Evolutionary conservation across 2,888 invertebrate species (phyloP).

Genomic region (Eretmocerus hayati): DNA sequence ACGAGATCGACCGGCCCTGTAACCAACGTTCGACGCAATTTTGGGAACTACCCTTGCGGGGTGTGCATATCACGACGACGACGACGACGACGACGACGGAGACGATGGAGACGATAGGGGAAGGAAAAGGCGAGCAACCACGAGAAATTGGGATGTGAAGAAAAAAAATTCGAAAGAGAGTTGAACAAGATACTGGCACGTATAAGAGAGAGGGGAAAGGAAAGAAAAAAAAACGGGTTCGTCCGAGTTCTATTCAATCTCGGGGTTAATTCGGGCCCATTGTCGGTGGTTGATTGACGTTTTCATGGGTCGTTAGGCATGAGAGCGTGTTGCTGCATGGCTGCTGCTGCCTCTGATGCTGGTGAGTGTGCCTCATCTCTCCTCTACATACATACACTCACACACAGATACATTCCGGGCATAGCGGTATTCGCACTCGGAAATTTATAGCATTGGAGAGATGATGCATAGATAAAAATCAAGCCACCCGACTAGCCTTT

Average conservation of each 20-base stretch:
- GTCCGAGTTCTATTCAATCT: conserved; percentile 22
- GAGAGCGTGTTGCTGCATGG: conserved; percentile 15
- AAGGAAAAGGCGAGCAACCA: too few relatives aligned
- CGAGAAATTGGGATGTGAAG: neutral
- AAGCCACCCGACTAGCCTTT: too few relatives aligned
- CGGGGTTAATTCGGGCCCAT: conserved; percentile 22
- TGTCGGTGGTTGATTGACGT: conserved; percentile 22
- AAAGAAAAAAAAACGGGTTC: conserved; percentile 15
- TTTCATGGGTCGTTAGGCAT: conserved; percentile 24
- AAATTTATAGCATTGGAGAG: neutral
- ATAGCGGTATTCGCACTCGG: conserved; percentile 12
- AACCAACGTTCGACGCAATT: conserved; percentile 25
- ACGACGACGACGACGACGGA: too few relatives aligned
- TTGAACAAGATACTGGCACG: neutral
- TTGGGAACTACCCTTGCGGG: too few relatives aligned
- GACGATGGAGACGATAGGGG: neutral
- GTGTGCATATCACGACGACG: too few relatives aligned
- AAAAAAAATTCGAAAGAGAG: conserved; percentile 5
- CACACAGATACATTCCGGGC: neutral
- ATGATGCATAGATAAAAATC: neutral
- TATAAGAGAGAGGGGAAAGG: neutral
- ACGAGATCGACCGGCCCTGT: too few relatives aligned
- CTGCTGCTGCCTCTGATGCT: too few relatives aligned
- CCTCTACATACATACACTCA: too few relatives aligned
- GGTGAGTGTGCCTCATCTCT: too few relatives aligned